Percentiles rank a stretch among this genome's conserved stretches.
Conservation (phyloP, 2,797 vertebrate genomes). For the Nothura maculosa region DNA sequence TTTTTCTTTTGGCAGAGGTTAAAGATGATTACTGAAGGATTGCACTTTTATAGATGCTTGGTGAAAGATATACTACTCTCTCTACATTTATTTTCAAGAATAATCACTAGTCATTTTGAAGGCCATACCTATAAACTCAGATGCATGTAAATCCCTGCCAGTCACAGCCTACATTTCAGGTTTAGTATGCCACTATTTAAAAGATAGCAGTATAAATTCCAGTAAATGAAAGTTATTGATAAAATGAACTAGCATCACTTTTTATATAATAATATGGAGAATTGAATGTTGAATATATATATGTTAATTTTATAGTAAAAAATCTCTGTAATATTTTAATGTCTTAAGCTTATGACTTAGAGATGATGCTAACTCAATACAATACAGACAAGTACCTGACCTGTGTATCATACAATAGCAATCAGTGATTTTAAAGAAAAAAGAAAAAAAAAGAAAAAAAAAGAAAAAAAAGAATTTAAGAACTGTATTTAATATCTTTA, state of each 20-base stretch:
- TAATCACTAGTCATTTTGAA: constrained; percentile 38
- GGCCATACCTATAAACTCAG: constrained; percentile 39
- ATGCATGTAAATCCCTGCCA: constrained; percentile 37
- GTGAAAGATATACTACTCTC: constrained; percentile 55
- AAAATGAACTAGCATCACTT: not conserved
- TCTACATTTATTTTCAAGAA: constrained; percentile 47
- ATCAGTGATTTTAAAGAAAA: not conserved
- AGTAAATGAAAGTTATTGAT: not conserved
- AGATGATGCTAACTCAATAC: not conserved
- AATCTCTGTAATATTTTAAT: not conserved
- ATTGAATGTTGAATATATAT: not conserved
- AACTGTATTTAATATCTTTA: not conserved
- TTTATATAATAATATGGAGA: not conserved
- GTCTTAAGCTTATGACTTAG: not conserved
- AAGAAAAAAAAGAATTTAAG: not conserved
- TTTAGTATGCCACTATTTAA: not conserved
- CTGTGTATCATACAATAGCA: not conserved
- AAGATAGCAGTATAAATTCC: not conserved
- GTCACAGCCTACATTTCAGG: not conserved
- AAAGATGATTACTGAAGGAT: constrained; percentile 58
- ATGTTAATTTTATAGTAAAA: not conserved
- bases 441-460: not conserved
- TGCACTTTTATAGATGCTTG: constrained; percentile 30
- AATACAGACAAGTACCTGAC: not conserved
- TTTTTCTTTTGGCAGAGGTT: constrained; percentile 61